phyloP scores from a whole-genome alignment of 2,113 vertebrate species.

The Salminus brasiliensis region DNA sequence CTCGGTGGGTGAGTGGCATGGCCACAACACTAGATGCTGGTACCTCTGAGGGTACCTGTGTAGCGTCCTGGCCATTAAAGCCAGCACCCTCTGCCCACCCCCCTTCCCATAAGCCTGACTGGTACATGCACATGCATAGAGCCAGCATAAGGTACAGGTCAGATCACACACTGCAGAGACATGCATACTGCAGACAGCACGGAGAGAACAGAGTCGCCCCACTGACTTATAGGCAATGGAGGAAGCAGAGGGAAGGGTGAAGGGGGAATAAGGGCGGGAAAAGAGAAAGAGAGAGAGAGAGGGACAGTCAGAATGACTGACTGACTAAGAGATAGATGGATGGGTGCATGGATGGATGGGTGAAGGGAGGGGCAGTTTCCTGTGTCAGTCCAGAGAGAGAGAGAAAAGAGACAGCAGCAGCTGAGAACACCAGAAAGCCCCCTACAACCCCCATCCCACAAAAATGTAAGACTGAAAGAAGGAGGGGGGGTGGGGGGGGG shows the following conservation, averaged over 20 bases:
- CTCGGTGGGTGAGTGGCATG: neutral
- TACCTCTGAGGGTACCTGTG: neutral
- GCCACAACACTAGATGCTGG: neutral
- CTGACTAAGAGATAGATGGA: neutral
- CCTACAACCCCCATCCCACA: conserved; percentile 39
- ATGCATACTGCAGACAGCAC: conserved; percentile 30
- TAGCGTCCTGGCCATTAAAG: neutral
- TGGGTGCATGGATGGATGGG: neutral
- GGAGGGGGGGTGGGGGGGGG: conserved; percentile 39
- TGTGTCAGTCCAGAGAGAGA: conserved; percentile 37
- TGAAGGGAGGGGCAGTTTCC: conserved; percentile 36
- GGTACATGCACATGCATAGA: neutral
- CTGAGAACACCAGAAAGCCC: conserved; percentile 34
- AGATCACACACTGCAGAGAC: neutral
- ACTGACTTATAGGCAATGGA: conserved; percentile 31
- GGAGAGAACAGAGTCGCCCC: conserved; percentile 51
- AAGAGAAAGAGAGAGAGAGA: conserved; percentile 19
- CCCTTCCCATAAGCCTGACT: neutral
- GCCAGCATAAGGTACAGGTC: neutral
- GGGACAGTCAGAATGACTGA: conserved; percentile 25
- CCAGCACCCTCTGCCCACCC: neutral
- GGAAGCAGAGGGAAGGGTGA: conserved; percentile 20
- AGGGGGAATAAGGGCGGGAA: conserved; percentile 12
- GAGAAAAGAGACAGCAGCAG: conserved; percentile 41
- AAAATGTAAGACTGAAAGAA: conserved; percentile 61